Conservation (phyloP, 2,797 vertebrate species). For the Sarcoramphus papa region DNA sequence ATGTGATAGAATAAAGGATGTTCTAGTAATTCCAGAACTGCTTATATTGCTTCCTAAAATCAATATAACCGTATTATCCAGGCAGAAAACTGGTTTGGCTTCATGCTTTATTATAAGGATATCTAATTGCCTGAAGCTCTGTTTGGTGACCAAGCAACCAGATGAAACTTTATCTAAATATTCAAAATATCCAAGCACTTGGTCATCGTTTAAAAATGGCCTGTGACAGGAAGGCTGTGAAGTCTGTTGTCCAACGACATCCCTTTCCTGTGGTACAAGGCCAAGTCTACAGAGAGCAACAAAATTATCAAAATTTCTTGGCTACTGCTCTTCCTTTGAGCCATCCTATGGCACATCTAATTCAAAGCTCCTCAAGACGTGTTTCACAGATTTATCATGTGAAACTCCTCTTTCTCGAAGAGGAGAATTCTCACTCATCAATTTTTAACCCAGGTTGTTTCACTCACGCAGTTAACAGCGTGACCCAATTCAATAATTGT, state of each 20-base stretch:
- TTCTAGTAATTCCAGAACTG: not conserved
- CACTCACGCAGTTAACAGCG: fast-evolving
- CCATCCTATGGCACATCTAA: not conserved
- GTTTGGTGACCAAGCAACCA: not conserved
- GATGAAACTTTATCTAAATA: not conserved
- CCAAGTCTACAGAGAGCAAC: not conserved
- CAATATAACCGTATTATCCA: not conserved
- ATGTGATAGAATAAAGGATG: not conserved
- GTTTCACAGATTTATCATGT: not conserved
- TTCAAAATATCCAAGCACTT: not conserved
- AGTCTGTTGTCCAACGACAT: not conserved
- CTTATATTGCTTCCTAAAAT: not conserved
- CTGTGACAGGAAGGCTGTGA: slow-evolving; percentile 5
- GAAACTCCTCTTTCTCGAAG: not conserved
- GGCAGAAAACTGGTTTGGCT: not conserved
- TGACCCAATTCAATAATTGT: not conserved
- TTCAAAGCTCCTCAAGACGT: not conserved
- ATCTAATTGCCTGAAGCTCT: not conserved
- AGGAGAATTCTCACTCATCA: not conserved
- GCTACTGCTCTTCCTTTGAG: not conserved
- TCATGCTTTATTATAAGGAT: not conserved
- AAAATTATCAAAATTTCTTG: not conserved
- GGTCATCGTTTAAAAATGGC: not conserved
- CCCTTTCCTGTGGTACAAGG: slow-evolving; percentile 4
- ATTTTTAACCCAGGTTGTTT: not conserved